These are phyloP conservation scores for Cryptoblepharus egeriae DNA, from an alignment of 2,797 vertebrate genomes.

Conservation along the genomic window DNA sequence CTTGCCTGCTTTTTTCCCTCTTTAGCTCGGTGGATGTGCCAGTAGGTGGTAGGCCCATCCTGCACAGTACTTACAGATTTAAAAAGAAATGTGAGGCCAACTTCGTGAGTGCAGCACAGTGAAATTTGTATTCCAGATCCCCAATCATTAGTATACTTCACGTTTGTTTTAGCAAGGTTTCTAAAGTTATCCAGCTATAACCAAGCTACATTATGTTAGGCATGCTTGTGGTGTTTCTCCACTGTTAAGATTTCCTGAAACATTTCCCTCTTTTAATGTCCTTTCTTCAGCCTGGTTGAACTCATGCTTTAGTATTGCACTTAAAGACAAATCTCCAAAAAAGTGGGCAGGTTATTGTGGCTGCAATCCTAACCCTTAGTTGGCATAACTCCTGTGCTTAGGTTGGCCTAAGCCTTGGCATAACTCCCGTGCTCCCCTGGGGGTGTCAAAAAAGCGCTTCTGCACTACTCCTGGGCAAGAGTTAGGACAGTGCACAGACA, in stretches of 20 bases:
- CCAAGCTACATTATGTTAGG: not conserved
- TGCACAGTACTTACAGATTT: slow-evolving; percentile 36
- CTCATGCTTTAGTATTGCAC: too few relatives aligned
- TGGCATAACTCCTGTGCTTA: too few relatives aligned
- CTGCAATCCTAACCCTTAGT: too few relatives aligned
- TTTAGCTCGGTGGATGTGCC: slow-evolving; percentile 61
- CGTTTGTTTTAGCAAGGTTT: slow-evolving; percentile 24
- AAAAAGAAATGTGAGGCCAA: slow-evolving; percentile 55
- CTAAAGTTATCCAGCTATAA: slow-evolving; percentile 15
- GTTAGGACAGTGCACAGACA: too few relatives aligned
- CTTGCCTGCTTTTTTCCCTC: slow-evolving; percentile 30
- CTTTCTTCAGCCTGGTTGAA: too few relatives aligned
- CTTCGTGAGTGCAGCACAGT: slow-evolving; percentile 49
- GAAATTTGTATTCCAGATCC: slow-evolving; percentile 63
- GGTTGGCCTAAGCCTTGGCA: too few relatives aligned
- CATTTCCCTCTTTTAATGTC: not conserved
- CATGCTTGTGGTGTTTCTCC: not conserved
- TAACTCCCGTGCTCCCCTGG: too few relatives aligned
- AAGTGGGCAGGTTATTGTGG: too few relatives aligned
- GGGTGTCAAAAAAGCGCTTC: too few relatives aligned
- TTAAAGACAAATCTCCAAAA: too few relatives aligned
- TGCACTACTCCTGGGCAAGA: too few relatives aligned
- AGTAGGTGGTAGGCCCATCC: slow-evolving; percentile 71
- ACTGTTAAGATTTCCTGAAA: not conserved
- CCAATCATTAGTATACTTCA: slow-evolving; percentile 28